Conservation (phyloP, 2,113 vertebrate species). For the Rhinolophus ferrumequinum region DNA sequence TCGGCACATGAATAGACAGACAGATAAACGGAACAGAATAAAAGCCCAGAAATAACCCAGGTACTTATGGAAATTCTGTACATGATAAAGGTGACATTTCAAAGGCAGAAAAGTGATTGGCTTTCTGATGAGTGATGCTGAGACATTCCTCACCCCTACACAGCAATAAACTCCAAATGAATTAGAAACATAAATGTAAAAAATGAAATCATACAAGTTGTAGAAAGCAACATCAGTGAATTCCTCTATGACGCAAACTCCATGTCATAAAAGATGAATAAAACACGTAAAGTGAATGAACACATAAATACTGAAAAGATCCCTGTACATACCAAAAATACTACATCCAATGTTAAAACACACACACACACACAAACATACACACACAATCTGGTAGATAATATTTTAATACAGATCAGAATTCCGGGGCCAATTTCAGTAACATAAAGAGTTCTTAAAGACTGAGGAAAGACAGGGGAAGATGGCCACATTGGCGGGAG, state of each 20-base stretch:
- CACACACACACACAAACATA: too few relatives aligned
- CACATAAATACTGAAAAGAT: neutral
- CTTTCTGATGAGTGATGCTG: neutral
- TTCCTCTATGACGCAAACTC: neutral
- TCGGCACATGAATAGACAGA: neutral
- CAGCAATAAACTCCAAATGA: neutral
- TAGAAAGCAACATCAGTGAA: accelerated
- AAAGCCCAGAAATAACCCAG: neutral
- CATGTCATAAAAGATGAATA: neutral
- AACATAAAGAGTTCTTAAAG: neutral
- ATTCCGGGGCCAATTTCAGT: neutral
- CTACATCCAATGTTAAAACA: too few relatives aligned
- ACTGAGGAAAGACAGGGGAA: neutral
- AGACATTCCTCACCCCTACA: neutral
- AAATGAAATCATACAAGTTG: too few relatives aligned
- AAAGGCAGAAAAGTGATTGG: neutral
- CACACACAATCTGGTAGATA: neutral
- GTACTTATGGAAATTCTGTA: neutral
- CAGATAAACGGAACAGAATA: neutral
- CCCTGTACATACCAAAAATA: accelerated
- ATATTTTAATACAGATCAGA: neutral
- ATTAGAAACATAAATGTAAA: neutral
- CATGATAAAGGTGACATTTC: neutral
- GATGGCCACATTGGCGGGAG: accelerated
- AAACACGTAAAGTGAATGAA: neutral